A percentile compares a stretch with the other conserved stretches of the same genome.
Evolutionary conservation across 2,113 vertebrate genomes (phyloP).

Genomic region (Perognathus longimembris): DNA sequence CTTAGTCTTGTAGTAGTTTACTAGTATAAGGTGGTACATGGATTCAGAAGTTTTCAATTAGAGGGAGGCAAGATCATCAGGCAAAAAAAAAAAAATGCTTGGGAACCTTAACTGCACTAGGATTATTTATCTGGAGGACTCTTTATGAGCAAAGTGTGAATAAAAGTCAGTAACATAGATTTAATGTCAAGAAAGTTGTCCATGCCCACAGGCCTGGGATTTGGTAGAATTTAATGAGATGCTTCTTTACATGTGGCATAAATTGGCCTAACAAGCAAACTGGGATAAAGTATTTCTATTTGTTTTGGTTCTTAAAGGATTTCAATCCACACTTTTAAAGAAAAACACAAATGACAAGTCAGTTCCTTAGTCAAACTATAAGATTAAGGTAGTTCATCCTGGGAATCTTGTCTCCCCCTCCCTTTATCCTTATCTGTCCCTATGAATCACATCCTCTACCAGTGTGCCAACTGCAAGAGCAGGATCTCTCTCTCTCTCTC

Average conservation of each 20-base stretch:
- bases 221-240: conserved; percentile 1
- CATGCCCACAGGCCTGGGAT: background rate
- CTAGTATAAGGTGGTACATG: too few relatives aligned
- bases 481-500: background rate
- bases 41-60: background rate
- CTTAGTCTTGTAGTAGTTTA: background rate
- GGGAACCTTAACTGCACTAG: background rate
- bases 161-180: background rate
- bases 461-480: background rate
- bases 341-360: background rate
- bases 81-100: background rate
- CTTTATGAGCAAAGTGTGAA: background rate
- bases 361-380: background rate
- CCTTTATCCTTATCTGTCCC: background rate
- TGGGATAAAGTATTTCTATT: background rate
- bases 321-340: background rate
- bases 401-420: background rate
- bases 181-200: background rate
- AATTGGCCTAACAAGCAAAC: background rate
- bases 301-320: background rate
- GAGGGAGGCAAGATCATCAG: background rate
- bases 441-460: too few relatives aligned
- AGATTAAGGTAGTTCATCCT: background rate
- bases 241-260: background rate
- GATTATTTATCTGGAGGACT: background rate